These are phyloP conservation scores for Drosophila asahinai DNA, from an alignment of 1,140 invertebrate species.

Conservation along the genomic window DNA sequence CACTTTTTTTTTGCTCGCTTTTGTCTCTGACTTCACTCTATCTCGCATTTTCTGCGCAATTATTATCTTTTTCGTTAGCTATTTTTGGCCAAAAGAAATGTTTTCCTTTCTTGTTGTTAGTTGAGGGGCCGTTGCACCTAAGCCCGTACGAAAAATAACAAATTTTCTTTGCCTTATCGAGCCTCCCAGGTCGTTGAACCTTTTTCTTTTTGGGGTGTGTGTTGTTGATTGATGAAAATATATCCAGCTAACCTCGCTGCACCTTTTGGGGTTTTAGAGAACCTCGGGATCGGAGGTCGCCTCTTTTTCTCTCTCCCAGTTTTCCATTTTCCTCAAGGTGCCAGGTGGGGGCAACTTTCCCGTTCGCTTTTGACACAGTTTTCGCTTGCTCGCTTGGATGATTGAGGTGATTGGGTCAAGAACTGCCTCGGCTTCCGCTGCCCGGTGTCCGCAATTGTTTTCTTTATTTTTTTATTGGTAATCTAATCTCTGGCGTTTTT, in stretches of 20 bases:
- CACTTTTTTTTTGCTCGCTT: slow-evolving; percentile 28
- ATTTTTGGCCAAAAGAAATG: slow-evolving; percentile 51
- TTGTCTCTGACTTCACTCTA: slow-evolving; percentile 30
- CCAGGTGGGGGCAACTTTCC: slow-evolving; percentile 39
- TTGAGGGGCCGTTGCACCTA: slow-evolving; percentile 44
- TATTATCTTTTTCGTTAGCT: slow-evolving; percentile 26
- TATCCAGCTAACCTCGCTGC: slow-evolving; percentile 12
- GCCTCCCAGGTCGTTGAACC: slow-evolving; percentile 34
- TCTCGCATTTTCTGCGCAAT: slow-evolving; percentile 46
- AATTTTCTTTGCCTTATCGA: slow-evolving; percentile 36
- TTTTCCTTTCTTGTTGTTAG: slow-evolving; percentile 45
- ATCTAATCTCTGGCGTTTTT: slow-evolving; percentile 38
- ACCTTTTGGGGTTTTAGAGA: slow-evolving; percentile 1
- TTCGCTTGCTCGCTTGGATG: slow-evolving; percentile 11
- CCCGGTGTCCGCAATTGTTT: slow-evolving; percentile 21
- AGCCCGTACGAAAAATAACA: slow-evolving; percentile 16
- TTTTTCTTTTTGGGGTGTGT: slow-evolving; percentile 4
- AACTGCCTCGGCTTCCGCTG: slow-evolving; percentile 36
- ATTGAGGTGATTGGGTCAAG: slow-evolving; percentile 62
- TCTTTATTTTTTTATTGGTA: slow-evolving; percentile 25
- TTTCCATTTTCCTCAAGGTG: slow-evolving; percentile 19
- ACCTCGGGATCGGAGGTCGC: slow-evolving; percentile 13
- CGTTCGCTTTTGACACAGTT: slow-evolving; percentile 48
- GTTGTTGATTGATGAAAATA: slow-evolving; percentile 20
- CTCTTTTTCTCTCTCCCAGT: not conserved